phyloP scores from a whole-genome alignment of 2,113 vertebrate genomes.

The Rhegmatorhina hoffmannsi region DNA sequence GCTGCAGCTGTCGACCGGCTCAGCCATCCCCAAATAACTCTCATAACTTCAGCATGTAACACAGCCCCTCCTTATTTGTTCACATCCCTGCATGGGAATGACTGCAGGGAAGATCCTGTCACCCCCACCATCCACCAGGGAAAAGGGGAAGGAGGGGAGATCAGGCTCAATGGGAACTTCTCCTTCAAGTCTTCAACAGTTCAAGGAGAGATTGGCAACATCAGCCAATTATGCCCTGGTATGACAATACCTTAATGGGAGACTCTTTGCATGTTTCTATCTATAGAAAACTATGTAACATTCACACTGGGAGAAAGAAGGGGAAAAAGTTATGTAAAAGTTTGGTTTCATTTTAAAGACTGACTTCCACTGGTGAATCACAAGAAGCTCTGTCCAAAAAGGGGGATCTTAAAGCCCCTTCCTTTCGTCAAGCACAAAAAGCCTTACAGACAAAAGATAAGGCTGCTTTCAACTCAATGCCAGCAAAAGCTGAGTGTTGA shows the following conservation, averaged over 20 bases:
- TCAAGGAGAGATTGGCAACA: background rate
- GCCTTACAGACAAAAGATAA: background rate
- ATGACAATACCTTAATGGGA: background rate
- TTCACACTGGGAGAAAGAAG: background rate
- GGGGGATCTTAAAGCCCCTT: background rate
- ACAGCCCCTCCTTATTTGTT: background rate
- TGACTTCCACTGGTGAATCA: background rate
- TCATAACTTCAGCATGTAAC: background rate
- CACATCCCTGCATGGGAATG: background rate
- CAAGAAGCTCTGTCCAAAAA: background rate
- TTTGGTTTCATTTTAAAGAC: background rate
- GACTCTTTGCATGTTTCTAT: background rate
- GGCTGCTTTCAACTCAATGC: background rate
- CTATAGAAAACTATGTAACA: background rate
- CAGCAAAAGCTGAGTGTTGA: too few species aligned
- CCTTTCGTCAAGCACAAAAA: background rate
- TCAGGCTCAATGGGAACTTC: background rate
- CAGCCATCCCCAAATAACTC: background rate
- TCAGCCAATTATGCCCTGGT: background rate
- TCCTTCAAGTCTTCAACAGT: background rate
- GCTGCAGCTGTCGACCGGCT: slow-evolving; percentile 52
- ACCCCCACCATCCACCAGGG: background rate
- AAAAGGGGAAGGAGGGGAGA: background rate
- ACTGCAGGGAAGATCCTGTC: background rate
- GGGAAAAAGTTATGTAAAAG: background rate